Evolutionary conservation across 2,888 invertebrate genomes (phyloP), one percentile per base, ranked within the genome.

Genomic region (Strigamia maritima): DNA sequence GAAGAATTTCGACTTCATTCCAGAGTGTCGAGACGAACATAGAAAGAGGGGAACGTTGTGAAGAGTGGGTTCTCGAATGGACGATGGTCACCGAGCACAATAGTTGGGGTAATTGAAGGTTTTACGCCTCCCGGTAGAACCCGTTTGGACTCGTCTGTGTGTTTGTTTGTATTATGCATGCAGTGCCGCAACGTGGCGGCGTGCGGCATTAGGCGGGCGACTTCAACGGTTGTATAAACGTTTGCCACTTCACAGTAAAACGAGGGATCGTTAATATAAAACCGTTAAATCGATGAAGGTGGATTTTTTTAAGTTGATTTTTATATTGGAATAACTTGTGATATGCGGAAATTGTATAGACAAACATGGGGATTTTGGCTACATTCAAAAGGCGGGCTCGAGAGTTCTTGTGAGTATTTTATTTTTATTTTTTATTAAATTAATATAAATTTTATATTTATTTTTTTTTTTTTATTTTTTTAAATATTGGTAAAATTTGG

Each of bases 391-490:
- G 80, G 38, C 79, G 80, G 76, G 54, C 80, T 24, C 77, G 79
- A 22, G 80, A 80, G 65, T 80, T 80, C 60, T 80, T 80, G 80
- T 80, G 76, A 80, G 80, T 79, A 38, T 31, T 76, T 31, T 76
- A 35, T 76, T 76, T 35, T n/a, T 76, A 74, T 74, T 74, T 74
- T 19, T 74, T 10, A 22, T 19, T 16, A 54, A 38, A 38, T 38
- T 38, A 38, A 38, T 10, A 38, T 8, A 38, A 38, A 7, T 35
- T 35, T 35, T 7, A 35, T 7, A 35, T 35, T 35, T 4, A 35
- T 7, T 35, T 35, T 35, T 35, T 35, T 35, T 35, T 7, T 4
- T 35, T 7, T 4, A 10, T 7, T 35, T 7, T 35, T 7, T 35
- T 35, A 35, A 44, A 14, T 2, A 44, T 14, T 14, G 44, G 44